A percentile compares a stretch with the other conserved stretches of the same genome.
phyloP scores from a whole-genome alignment of 2,113 vertebrate species.

The Mixornis gularis region DNA sequence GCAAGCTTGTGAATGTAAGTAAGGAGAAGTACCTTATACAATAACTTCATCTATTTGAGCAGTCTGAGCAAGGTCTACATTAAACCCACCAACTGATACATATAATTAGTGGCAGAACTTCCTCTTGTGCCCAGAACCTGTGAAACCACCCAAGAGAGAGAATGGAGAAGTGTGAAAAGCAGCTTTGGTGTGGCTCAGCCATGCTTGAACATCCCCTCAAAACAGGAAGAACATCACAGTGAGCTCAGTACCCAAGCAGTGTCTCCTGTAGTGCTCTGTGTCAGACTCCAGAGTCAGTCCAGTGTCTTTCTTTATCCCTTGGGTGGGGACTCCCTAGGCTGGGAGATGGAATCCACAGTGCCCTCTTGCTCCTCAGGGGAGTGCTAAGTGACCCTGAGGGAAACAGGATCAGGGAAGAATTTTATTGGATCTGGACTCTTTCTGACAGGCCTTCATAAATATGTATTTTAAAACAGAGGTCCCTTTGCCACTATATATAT shows the following conservation, averaged over 20 bases:
- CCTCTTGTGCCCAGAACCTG: slow-evolving; percentile 12
- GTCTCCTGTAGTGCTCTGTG: background rate
- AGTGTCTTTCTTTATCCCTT: background rate
- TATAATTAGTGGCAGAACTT: slow-evolving; percentile 14
- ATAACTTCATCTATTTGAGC: background rate
- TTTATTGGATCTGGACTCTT: background rate
- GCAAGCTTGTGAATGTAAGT: background rate
- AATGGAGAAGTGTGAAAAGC: slow-evolving; percentile 42
- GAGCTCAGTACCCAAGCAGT: background rate
- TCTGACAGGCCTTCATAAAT: background rate
- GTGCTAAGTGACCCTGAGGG: background rate
- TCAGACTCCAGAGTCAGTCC: background rate
- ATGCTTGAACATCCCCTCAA: background rate
- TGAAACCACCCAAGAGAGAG: slow-evolving; percentile 5
- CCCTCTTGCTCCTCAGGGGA: background rate
- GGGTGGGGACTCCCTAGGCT: rapidly evolving
- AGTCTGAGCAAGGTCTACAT: background rate
- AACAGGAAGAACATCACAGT: background rate
- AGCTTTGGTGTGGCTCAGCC: background rate
- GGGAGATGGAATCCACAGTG: background rate
- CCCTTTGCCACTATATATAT: background rate
- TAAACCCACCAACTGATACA: background rate
- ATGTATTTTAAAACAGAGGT: background rate
- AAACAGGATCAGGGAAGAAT: background rate
- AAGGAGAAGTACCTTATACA: background rate